A percentile compares a stretch with the other conserved stretches of the same genome.
These are phyloP conservation scores for Halocaridina rubra DNA, from an alignment of 2,888 invertebrate species.

Conservation along the genomic window DNA sequence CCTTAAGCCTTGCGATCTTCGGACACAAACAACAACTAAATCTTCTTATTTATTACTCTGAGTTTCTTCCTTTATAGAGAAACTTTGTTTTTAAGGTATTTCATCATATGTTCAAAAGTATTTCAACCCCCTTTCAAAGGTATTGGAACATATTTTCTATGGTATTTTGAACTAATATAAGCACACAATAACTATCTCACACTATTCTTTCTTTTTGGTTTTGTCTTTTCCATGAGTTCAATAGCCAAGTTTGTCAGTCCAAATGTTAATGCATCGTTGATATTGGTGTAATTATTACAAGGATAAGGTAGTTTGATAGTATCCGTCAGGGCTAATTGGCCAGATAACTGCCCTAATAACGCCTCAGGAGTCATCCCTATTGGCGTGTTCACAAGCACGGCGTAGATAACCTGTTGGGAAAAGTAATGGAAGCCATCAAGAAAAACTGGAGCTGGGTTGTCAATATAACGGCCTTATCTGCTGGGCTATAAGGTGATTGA, in stretches of 20 bases:
- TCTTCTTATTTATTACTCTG: too few species aligned
- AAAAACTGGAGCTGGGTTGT: too few species aligned
- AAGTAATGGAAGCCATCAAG: too few species aligned
- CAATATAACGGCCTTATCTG: too few species aligned
- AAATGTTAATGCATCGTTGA: slow-evolving; percentile 30
- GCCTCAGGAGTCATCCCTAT: background rate
- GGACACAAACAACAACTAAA: too few species aligned
- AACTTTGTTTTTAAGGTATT: background rate
- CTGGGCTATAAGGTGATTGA: too few species aligned
- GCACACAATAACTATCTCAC: background rate
- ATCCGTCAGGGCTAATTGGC: background rate
- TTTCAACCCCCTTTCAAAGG: too few species aligned
- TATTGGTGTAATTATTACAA: slow-evolving; percentile 5
- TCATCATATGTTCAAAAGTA: background rate
- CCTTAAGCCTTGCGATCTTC: too few species aligned
- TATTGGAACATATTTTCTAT: background rate
- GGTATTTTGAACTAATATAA: background rate
- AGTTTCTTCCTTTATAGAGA: too few species aligned
- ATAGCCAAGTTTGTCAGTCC: background rate
- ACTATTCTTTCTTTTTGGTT: background rate
- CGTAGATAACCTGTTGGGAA: slow-evolving; percentile 22
- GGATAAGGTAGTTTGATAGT: background rate
- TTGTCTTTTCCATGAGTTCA: too few species aligned
- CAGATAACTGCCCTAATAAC: background rate
- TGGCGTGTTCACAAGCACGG: background rate